These are phyloP conservation scores for Acleris sparsana DNA, from an alignment of 2,888 invertebrate genomes.

Conservation along the genomic window DNA sequence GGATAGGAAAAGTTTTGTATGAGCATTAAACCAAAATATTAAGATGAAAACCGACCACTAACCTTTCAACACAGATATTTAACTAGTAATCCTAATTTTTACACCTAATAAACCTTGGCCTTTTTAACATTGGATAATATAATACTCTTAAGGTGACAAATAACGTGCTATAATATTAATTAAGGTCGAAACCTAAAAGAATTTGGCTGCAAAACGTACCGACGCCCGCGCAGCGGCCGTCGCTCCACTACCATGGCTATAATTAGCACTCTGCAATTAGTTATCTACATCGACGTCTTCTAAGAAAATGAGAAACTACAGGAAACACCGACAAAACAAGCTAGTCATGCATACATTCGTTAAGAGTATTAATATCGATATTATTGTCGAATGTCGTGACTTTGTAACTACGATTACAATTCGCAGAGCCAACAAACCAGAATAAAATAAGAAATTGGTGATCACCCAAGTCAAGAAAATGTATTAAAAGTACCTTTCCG, in stretches of 20 bases:
- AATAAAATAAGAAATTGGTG: too few relatives aligned
- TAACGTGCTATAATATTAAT: conserved; percentile 35
- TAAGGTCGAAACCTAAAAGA: conserved; percentile 40
- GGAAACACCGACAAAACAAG: conserved; percentile 6
- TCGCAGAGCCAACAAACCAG: too few relatives aligned
- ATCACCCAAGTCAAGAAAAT: not conserved
- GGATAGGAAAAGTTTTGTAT: too few relatives aligned
- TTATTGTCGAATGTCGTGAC: too few relatives aligned
- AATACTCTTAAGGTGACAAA: conserved; percentile 24
- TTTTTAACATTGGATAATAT: not conserved
- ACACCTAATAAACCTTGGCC: not conserved
- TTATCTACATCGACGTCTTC: conserved; percentile 30
- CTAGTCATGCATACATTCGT: not conserved
- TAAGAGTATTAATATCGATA: too few relatives aligned
- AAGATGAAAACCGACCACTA: too few relatives aligned
- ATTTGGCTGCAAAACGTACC: conserved; percentile 38
- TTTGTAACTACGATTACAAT: too few relatives aligned
- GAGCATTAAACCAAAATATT: too few relatives aligned
- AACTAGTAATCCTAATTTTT: not conserved
- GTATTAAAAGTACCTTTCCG: not conserved
- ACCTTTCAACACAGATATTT: too few relatives aligned
- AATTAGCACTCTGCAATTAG: conserved; percentile 40
- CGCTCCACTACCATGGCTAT: conserved; percentile 41
- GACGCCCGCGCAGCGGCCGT: conserved; percentile 22
- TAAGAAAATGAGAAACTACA: conserved; percentile 19